Evolutionary conservation across 2,797 vertebrate species (phyloP).

Genomic region (Notolabrus celidotus): DNA sequence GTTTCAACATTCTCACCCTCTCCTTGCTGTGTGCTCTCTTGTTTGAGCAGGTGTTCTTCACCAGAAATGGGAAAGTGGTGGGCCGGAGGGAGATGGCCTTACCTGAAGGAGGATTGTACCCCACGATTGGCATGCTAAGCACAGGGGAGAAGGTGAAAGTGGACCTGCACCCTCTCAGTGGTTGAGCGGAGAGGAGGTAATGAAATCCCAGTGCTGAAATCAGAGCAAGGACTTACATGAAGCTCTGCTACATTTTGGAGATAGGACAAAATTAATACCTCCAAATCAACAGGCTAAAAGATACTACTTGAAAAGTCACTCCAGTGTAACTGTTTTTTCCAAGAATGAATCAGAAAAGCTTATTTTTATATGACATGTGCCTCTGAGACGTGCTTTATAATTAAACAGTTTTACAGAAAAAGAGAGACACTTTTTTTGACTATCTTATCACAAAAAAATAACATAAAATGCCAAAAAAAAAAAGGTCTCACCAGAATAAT

Average conservation of each 20-base stretch:
- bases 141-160: constrained; percentile 90
- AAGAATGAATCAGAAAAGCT: constrained; percentile 33
- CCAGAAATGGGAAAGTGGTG: constrained; percentile 90
- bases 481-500: constrained; percentile 27
- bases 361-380: constrained; percentile 47
- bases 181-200: constrained; percentile 69
- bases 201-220: constrained; percentile 7
- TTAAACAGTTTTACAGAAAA: constrained; percentile 32
- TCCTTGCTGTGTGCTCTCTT: constrained; percentile 26
- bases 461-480: constrained; percentile 36
- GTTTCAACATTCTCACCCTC: not conserved
- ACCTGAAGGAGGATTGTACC: constrained; percentile 88
- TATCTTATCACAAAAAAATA: not conserved
- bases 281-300: constrained; percentile 36
- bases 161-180: constrained; percentile 90
- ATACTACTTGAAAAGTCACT: constrained; percentile 46
- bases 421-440: constrained; percentile 39
- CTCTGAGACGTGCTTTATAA: constrained; percentile 44
- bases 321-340: constrained; percentile 20
- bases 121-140: constrained; percentile 92
- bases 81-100: constrained; percentile 88
- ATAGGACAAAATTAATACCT: constrained; percentile 25
- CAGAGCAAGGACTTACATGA: constrained; percentile 20
- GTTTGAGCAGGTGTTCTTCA: constrained; percentile 88
- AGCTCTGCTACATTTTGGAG: constrained; percentile 40